A percentile compares a stretch with the other conserved stretches of the same genome.
Evolutionary conservation across 2,113 vertebrate species (phyloP).

Genomic region (Scalopus aquaticus): DNA sequence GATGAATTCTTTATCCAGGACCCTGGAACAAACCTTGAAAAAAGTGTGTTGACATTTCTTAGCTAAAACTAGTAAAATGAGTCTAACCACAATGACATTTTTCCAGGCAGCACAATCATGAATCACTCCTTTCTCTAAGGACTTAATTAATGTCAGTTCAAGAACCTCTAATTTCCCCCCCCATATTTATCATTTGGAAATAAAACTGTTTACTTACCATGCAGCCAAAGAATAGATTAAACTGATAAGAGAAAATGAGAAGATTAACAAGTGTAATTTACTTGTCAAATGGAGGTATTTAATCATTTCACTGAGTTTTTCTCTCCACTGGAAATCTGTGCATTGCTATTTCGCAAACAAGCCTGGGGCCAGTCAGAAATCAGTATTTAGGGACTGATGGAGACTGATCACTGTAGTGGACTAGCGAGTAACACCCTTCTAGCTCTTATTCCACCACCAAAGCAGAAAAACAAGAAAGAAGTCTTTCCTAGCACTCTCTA

Average conservation of each 20-base stretch:
- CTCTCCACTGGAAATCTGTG: not conserved
- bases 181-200: conserved; percentile 51
- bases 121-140: conserved; percentile 57
- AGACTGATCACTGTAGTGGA: fast-evolving
- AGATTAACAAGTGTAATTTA: conserved; percentile 57
- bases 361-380: not conserved
- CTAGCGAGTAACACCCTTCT: not conserved
- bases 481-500: not conserved
- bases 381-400: not conserved
- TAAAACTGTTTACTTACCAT: conserved; percentile 36
- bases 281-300: not conserved
- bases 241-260: conserved; percentile 27
- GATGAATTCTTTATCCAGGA: not conserved
- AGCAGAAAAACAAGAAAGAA: not conserved
- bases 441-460: not conserved
- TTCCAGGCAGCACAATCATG: not conserved
- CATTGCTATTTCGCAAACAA: not conserved
- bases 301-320: not conserved
- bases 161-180: not conserved
- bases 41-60: not conserved
- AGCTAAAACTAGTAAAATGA: not conserved
- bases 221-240: conserved; percentile 10
- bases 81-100: conserved; percentile 17
- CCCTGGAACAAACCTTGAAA: not conserved
- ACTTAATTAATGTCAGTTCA: conserved; percentile 42